Percentiles rank a stretch among this genome's conserved stretches.
Evolutionary conservation across 2,113 vertebrate species (phyloP).

Genomic region (Boleophthalmus pectinirostris): DNA sequence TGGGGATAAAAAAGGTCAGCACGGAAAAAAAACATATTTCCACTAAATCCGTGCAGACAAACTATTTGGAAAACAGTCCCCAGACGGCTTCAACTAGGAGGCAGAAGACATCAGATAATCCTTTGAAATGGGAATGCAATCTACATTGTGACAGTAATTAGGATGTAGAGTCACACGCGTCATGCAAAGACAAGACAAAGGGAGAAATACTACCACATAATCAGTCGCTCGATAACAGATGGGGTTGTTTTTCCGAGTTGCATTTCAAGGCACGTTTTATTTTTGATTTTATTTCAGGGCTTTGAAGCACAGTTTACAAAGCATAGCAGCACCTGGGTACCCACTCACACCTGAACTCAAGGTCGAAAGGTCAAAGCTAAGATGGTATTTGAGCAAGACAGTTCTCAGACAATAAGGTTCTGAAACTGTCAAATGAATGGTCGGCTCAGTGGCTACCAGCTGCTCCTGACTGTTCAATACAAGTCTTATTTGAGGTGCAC

Average conservation of each 20-base stretch:
- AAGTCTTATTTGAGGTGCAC: slow-evolving; percentile 7
- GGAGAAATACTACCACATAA: slow-evolving; percentile 15
- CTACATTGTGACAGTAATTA: slow-evolving; percentile 30
- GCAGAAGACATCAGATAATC: slow-evolving; percentile 23
- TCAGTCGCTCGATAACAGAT: slow-evolving; percentile 18
- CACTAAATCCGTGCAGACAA: slow-evolving; percentile 18
- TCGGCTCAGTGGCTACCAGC: slow-evolving; percentile 5
- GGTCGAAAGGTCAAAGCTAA: neutral
- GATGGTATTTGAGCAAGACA: neutral
- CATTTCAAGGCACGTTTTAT: slow-evolving; percentile 28
- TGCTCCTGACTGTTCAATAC: slow-evolving; percentile 10
- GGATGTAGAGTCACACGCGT: slow-evolving; percentile 38
- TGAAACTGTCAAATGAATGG: neutral
- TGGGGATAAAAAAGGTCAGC: slow-evolving; percentile 16
- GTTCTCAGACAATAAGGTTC: neutral
- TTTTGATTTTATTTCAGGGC: neutral
- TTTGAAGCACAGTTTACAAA: neutral
- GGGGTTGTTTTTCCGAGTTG: slow-evolving; percentile 28
- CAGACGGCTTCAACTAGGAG: slow-evolving; percentile 14
- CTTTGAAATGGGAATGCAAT: slow-evolving; percentile 36
- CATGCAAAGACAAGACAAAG: slow-evolving; percentile 58
- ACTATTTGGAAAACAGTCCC: slow-evolving; percentile 15
- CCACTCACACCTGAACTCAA: neutral
- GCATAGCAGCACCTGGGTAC: neutral
- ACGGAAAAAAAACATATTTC: slow-evolving; percentile 32